Base-by-base conservation (phyloP, 1,140 invertebrate genomes). In the Cydia fagiglandana region DNA sequence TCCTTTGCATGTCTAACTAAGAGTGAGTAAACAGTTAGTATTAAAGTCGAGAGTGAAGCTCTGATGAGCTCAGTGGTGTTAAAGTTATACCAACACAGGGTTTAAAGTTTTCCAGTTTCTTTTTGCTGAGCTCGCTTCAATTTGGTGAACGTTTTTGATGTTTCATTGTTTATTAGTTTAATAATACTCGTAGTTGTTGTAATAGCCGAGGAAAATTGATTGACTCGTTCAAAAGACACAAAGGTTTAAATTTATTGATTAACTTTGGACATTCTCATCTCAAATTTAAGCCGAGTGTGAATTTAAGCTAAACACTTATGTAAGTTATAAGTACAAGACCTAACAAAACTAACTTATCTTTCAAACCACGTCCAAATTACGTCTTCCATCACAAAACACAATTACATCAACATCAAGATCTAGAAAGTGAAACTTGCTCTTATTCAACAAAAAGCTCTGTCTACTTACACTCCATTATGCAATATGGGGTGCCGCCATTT, bases 401-500 rank as follows among this genome's bases (percentile, higher is more conserved):
- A 76, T 77, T 83, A 81, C 75, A 74, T 84, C 79, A 82, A 76
- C n/a, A 73, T 81, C 82, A 78, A 81, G 56, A 53, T 77, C 81
- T 80, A 79, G 85, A 91, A 91, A 91, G 90, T 90, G 88, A 89
- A 88, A 88, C 77, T 78, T 83, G 79, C 79, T 81, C 76, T 77
- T 73, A 75, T 85, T 90, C 84, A 80, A 80, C 87, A 91, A 88
- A 89, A 90, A 88, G 83, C 85, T 83, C 24, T 73, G 28, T 73
- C 75, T 82, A 78, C 80, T 77, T 80, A 77, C 56, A 79, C 76
- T 81, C 70, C 79, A 84, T 91, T 91, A 91, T 88, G 88, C 85
- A 91, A 91, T 90, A 89, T 90, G 88, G 88, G 90, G 80, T 86
- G 84, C 45, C 73, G 79, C 75, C 79, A 89, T 90, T 80, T 85